A percentile compares a stretch with the other conserved stretches of the same genome.
phyloP scores from a whole-genome alignment of 2,797 vertebrate species.

The Sebastes diaconus region DNA sequence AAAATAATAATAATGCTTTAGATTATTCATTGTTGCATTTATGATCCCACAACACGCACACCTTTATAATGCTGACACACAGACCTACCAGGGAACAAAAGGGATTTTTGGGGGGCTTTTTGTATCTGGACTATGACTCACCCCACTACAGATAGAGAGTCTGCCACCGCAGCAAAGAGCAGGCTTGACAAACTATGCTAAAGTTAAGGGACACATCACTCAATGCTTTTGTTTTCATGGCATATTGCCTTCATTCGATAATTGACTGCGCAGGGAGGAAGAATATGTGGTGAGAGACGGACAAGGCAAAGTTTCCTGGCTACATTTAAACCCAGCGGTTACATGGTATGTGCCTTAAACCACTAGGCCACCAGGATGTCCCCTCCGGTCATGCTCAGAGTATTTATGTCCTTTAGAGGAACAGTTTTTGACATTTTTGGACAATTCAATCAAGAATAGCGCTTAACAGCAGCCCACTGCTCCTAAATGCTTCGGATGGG shows the following conservation, averaged over 20 bases:
- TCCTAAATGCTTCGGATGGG: too few species aligned
- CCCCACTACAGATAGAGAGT: background rate
- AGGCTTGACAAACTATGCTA: background rate
- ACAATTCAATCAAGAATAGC: background rate
- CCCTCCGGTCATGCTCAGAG: background rate
- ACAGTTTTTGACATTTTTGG: background rate
- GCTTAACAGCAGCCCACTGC: too few species aligned
- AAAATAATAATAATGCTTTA: constrained; percentile 1
- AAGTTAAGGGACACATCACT: background rate
- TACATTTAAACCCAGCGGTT: constrained; percentile 21
- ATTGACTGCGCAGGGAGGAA: background rate
- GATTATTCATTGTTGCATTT: background rate
- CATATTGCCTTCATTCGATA: constrained; percentile 1
- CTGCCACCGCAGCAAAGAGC: background rate
- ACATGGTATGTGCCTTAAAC: background rate
- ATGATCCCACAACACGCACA: background rate
- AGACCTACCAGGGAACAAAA: background rate
- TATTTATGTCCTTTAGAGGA: constrained; percentile 12
- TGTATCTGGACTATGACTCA: background rate
- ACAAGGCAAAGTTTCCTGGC: constrained; percentile 8
- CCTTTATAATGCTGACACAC: background rate
- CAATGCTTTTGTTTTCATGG: background rate
- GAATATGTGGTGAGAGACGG: background rate
- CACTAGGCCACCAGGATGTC: background rate
- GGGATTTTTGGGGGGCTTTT: background rate